These are phyloP conservation scores for Apoda limacodes DNA, from an alignment of 2,888 invertebrate genomes.

Conservation along the genomic window DNA sequence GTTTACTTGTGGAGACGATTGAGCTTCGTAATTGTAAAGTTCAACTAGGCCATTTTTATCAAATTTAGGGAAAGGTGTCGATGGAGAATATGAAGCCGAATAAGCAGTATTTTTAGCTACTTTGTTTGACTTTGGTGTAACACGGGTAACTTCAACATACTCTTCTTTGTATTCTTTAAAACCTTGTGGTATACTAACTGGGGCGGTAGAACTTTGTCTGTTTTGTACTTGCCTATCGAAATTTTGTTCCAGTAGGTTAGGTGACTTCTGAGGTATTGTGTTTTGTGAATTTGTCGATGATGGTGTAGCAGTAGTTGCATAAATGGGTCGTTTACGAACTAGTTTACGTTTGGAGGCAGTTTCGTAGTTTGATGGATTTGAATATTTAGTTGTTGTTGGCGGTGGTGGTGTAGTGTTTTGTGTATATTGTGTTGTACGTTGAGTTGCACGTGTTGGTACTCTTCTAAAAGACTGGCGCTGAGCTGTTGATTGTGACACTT, in stretches of 20 bases:
- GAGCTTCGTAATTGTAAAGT: constrained; percentile 50
- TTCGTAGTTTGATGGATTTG: constrained; percentile 27
- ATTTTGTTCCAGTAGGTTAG: constrained; percentile 31
- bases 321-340: constrained; percentile 50
- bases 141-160: constrained; percentile 58
- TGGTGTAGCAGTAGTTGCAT: constrained; percentile 36
- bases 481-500: constrained; percentile 24
- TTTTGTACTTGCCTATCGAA: constrained; percentile 34
- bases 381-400: constrained; percentile 29
- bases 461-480: constrained; percentile 42
- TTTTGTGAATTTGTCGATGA: constrained; percentile 32
- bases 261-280: constrained; percentile 28
- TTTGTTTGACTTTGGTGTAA: constrained; percentile 38
- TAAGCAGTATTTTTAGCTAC: neutral
- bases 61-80: constrained; percentile 36
- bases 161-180: constrained; percentile 50
- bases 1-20: constrained; percentile 40
- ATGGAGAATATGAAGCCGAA: constrained; percentile 6
- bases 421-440: constrained; percentile 32
- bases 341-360: constrained; percentile 43
- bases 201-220: constrained; percentile 25
- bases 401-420: constrained; percentile 27
- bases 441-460: constrained; percentile 45
- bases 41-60: constrained; percentile 59
- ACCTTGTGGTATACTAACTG: constrained; percentile 42